Conservation (phyloP, 2,888 invertebrate genomes). For the Eilema sororculum region DNA sequence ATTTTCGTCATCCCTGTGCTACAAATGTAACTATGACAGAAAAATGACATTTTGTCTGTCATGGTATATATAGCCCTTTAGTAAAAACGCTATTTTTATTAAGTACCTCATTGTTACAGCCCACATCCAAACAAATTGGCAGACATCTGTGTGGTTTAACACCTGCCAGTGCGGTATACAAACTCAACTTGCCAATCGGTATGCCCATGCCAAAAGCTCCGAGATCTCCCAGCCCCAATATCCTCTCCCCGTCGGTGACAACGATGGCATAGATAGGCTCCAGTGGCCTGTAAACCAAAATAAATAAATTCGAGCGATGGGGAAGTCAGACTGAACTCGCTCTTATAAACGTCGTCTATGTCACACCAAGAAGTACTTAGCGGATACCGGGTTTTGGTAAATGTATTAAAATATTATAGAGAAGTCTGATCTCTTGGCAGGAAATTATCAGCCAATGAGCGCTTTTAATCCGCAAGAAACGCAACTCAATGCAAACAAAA, state of each 20-base stretch:
- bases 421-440: too few relatives aligned
- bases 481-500: too few relatives aligned
- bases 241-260: slow-evolving; percentile 98
- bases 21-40: too few relatives aligned
- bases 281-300: slow-evolving; percentile 88
- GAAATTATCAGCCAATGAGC: too few relatives aligned
- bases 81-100: background rate
- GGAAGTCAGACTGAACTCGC: too few relatives aligned
- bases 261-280: slow-evolving; percentile 92
- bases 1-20: too few relatives aligned
- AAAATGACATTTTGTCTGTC: too few relatives aligned
- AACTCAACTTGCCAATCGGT: slow-evolving; percentile 96
- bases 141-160: slow-evolving; percentile 96
- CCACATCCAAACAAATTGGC: slow-evolving; percentile 96
- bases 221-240: slow-evolving; percentile 97
- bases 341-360: too few relatives aligned
- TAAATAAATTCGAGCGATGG: background rate
- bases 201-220: slow-evolving; percentile 98
- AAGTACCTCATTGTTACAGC: slow-evolving; percentile 93
- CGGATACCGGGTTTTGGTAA: too few relatives aligned
- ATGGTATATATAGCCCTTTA: background rate
- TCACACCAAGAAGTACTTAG: too few relatives aligned
- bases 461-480: too few relatives aligned
- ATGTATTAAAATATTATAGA: too few relatives aligned
- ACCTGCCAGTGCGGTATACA: slow-evolving; percentile 97